Base-by-base conservation (phyloP, 2,888 invertebrate species). In the Ommatoiulus sabulosus region DNA sequence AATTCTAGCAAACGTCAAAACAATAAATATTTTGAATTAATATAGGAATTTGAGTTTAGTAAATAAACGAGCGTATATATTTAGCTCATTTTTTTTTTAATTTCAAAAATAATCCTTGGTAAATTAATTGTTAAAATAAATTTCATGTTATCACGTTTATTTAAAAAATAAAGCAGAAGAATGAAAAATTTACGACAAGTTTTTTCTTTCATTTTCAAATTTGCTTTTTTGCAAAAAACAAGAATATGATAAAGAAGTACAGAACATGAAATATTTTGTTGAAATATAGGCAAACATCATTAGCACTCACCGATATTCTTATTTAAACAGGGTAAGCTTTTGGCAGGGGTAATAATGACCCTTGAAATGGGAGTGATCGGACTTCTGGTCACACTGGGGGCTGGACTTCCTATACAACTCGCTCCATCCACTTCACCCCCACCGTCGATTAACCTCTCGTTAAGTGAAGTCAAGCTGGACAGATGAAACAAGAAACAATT, bases 341-440 rank as follows among this genome's bases (percentile, higher is more conserved):
- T 88, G 48, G 88, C 88, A 24, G 87, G 87, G 15, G 87, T 52
- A 15, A 87, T 44, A 48, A 46, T 48, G 44, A 48, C 35, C 46
- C 85, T 46, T 35, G 52, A 52, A 6, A 46, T 84, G 88, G 20
- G 20, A 10, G 43, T 44, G 8, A 86, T 44, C 15, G 46, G 44
- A 24, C 24, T 44, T 46, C 52, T 88, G 44, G 85, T 44, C 5
- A 88, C 90, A 89, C 91, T 91, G 8, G 91, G 90, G 4, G 90
- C 90, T 0, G 91, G 91, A 90, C 91, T 91, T 86, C 91, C 91
- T 86, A 91, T 91, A 20, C 90, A 91, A 89, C 92, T 92, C 84
- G 91, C 91, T 15, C 92, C 92, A 72, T 92, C 92, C 24, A 92
- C 89, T 87, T 91, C 90, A 8, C 90, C 89, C 24, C 91, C 87